Evolutionary conservation across 1,140 invertebrate species (phyloP).

Genomic region (Xylocopa sonorina): DNA sequence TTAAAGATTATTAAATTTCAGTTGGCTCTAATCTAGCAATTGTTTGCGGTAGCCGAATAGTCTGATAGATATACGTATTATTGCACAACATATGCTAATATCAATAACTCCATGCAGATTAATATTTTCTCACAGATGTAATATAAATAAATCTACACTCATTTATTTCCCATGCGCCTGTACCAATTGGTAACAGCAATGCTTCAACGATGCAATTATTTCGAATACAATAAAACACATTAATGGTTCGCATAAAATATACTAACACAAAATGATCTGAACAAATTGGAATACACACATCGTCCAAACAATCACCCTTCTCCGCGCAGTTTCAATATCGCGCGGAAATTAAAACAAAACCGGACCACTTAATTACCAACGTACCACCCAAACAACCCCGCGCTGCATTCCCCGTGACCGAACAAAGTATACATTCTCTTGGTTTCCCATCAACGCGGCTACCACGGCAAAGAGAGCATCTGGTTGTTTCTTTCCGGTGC

Average conservation of each 20-base stretch:
- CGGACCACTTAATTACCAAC: background rate
- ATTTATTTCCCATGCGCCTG: too few relatives aligned
- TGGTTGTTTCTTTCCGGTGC: background rate
- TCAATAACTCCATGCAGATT: background rate
- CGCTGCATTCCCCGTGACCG: background rate
- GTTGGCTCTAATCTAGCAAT: too few relatives aligned
- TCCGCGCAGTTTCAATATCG: background rate
- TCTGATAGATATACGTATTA: background rate
- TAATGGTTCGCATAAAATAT: too few relatives aligned
- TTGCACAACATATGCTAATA: background rate
- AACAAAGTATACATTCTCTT: background rate
- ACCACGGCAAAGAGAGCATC: background rate
- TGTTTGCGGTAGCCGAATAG: too few relatives aligned
- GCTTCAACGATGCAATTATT: background rate
- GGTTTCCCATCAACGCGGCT: background rate
- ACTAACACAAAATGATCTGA: too few relatives aligned
- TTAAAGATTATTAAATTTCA: too few relatives aligned
- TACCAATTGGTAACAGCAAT: too few relatives aligned
- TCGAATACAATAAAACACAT: background rate
- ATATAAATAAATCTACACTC: background rate
- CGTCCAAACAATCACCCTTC: background rate
- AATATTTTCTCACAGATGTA: background rate
- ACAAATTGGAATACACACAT: too few relatives aligned
- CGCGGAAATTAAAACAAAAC: background rate
- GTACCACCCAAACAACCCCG: background rate